phyloP scores from a whole-genome alignment of 2,113 vertebrate species.

The Lota lota region DNA sequence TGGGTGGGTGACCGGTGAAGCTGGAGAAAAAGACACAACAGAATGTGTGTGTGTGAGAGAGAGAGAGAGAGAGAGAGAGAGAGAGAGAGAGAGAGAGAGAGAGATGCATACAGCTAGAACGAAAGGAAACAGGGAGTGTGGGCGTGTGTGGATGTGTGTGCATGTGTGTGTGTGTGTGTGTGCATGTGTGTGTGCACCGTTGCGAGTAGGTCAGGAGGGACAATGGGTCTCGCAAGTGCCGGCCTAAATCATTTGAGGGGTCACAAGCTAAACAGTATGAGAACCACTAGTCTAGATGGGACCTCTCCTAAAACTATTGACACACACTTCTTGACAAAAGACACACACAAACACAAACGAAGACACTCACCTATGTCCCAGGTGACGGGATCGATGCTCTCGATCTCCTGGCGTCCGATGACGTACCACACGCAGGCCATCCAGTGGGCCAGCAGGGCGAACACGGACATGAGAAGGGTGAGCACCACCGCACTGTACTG shows the following conservation, averaged over 20 bases:
- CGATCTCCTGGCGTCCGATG: constrained; percentile 84
- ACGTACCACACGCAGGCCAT: constrained; percentile 91
- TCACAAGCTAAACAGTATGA: not conserved
- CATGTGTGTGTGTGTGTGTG: not conserved
- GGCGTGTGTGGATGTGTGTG: not conserved
- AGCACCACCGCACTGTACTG: constrained; percentile 92
- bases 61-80: too few species aligned
- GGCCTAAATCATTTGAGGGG: too few species aligned
- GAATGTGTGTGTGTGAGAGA: too few species aligned
- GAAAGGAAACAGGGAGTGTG: too few species aligned
- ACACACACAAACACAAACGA: not conserved
- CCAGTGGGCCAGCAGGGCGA: constrained; percentile 89
- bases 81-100: too few species aligned
- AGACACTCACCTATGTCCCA: constrained; percentile 89
- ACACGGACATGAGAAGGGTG: constrained; percentile 88
- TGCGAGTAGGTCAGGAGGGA: not conserved
- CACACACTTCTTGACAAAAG: too few species aligned
- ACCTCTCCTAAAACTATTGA: not conserved
- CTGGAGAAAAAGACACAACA: too few species aligned
- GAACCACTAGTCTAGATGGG: not conserved
- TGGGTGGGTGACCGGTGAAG: too few species aligned
- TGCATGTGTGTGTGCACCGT: not conserved
- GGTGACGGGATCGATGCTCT: constrained; percentile 83
- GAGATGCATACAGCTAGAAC: too few species aligned
- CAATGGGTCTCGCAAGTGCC: too few species aligned